Base-by-base conservation (phyloP, 2,797 vertebrate genomes). In the Furcifer pardalis region DNA sequence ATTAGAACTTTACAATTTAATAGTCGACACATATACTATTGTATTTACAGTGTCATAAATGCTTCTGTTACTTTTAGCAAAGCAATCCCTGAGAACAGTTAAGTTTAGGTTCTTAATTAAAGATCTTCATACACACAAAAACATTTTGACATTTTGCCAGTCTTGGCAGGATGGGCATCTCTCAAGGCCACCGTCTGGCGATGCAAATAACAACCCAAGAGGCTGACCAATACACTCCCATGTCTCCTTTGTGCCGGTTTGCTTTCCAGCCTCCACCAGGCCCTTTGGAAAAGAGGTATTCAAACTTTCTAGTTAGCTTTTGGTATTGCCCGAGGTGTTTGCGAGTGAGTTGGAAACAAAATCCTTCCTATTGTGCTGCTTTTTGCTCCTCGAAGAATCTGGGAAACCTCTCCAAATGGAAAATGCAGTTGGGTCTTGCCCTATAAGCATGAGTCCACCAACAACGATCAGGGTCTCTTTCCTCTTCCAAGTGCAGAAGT, bases 41-140 rank as follows among this genome's bases (percentile, higher is more conserved):
- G 95, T 99, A 99, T 99, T 97, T 99, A 99, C 98, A 99, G 97
- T 98, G 97, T 97, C 96, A 98, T 99, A 99, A 97, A 99, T 97
- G 97, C 97, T 98, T 98, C 96, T 97, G 94, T 96, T 96, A 96
- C 97, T 98, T 98, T 98, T 97, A 97, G 98, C 98, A 97, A 86
- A 97, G 96, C 98, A 97, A 98, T 99, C 98, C 98, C 98, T 99
- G 98, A 99, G 98, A 98, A 98, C 97, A 97, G 97, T 96, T 96
- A 92, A 82, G 93, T 96, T 96, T 96, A 96, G 96, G 95, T 95
- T 97, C 96, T 96, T 94, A 92, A 90, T 95, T 95, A 96, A 95
- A 93, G 91, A 94, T 94, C 93, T 95, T 94, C 89, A 49, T 56
- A 44, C 15, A 0, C 91, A 93, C 93, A 88, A 80, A 40, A n/a